Base-by-base conservation (phyloP, 2,113 vertebrate species). In the Eclectus roratus region DNA sequence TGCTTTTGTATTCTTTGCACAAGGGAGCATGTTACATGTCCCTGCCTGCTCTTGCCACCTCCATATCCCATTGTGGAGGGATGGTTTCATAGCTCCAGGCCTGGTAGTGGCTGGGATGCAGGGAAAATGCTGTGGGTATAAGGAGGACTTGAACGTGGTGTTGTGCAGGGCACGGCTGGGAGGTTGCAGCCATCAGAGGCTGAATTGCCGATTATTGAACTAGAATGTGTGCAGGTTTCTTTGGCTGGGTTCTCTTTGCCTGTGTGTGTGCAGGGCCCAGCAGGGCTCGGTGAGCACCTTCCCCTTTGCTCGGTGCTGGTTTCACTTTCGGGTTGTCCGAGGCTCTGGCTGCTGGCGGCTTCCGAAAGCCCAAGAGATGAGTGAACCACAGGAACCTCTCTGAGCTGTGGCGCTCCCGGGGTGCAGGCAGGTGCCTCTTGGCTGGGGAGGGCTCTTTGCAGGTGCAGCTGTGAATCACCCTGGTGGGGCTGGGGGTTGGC, bases 151-250 rank as follows among this genome's bases (percentile, higher is more conserved):
- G 2, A 3, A 1, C 2, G 17, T 2, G 28, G 78, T 0, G 4
- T n/a, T 2, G 14, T 13, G 0, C 28, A 0, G n/a, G 17, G 46
- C 1, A 0, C 2, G 35, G n/a, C 4, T 4, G 39, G 17, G 5
- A 16, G n/a, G 8, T 0, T 3, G 11, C 9, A 69, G 43, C 1
- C 44, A 16, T 16, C 1, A 6, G 27, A 15, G 71, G 18, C 8
- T 6, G 88, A 11, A 2, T 9, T 2, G 46, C 43, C 5, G 82
- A 1, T 3, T 23, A 21, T 66, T 12, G 16, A n/a, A 39, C 25
- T 1, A 0, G 2, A 73, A 41, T 16, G 0, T 0, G 29, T 17
- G 33, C 72, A 37, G 84, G 35, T 83, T 88, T 69, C 31, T 49
- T 13, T 2, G 1, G 1, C 63, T 0, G 9, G 13, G 81, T 49